Conservation (phyloP, 2,797 vertebrate genomes). For the Nasua narica region DNA sequence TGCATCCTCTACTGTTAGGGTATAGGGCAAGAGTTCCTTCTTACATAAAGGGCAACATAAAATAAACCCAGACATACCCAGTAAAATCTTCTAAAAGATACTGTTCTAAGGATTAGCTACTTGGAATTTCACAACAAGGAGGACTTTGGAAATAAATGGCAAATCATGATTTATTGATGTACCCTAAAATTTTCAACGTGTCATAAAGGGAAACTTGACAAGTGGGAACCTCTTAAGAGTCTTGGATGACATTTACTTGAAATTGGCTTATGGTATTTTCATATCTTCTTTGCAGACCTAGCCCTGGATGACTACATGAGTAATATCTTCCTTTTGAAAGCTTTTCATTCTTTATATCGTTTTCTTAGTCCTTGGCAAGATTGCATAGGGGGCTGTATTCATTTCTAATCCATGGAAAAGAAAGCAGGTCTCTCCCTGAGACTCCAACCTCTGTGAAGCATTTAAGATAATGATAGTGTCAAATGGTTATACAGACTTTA, state of each 20-base stretch:
- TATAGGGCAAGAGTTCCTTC: slow-evolving; percentile 14
- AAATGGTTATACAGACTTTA: neutral
- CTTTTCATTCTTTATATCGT: slow-evolving; percentile 40
- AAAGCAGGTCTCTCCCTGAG: neutral
- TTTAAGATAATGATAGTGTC: neutral
- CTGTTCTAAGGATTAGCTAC: slow-evolving; percentile 31
- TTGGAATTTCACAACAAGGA: slow-evolving; percentile 35
- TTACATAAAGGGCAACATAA: slow-evolving; percentile 17
- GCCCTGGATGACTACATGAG: neutral
- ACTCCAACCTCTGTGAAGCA: slow-evolving; percentile 12
- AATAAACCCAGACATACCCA: neutral
- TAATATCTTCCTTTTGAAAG: slow-evolving; percentile 48
- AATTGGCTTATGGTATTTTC: slow-evolving; percentile 49
- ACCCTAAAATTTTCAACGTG: slow-evolving; percentile 37
- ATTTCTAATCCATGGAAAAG: slow-evolving; percentile 50
- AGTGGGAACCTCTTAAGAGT: slow-evolving; percentile 53
- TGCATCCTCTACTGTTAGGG: neutral
- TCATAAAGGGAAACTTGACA: slow-evolving; percentile 30
- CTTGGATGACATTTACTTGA: slow-evolving; percentile 52
- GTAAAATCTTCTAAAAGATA: neutral
- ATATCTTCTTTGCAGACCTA: slow-evolving; percentile 30
- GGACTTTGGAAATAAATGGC: slow-evolving; percentile 31
- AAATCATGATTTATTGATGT: slow-evolving; percentile 43
- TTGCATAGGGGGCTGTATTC: slow-evolving; percentile 20
- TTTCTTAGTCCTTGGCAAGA: slow-evolving; percentile 27